Evolutionary conservation across 2,113 vertebrate genomes (phyloP), one percentile per base, ranked within the genome.

Genomic region (Amazona vittata): DNA sequence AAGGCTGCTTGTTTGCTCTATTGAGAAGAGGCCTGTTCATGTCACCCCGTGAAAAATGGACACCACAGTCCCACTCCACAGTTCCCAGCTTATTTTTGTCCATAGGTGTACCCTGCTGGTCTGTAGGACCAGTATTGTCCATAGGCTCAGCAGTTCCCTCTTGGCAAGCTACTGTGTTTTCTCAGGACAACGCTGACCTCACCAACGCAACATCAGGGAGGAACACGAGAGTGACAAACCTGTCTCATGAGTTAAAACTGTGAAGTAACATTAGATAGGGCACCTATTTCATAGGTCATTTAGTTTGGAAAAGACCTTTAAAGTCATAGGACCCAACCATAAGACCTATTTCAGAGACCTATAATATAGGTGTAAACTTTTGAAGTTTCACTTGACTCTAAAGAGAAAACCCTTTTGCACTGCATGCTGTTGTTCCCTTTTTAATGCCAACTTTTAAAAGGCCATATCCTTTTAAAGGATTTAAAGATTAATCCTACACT

Each of bases 191-290:
- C 5, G 0, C 22, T 19, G 76, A 10, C 17, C 75, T 67, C 73
- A 3, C 6, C 52, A 13, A 0, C 0, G 0, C 24, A 2, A 2
- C 1, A 0, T 1, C 17, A 8, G 7, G 8, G 47, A 63, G 50
- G 22, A 28, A 24, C 0, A 0, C 18, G 37, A 67, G 41, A 25
- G 24, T 0, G 25, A 15, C 0, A n/a, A 44, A 12, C 20, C 9
- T 62, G 17, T 8, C 50, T 11, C 21, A 19, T 2, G 33, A 37
- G 35, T 21, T 64, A 15, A 10, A 41, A 3, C 8, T 2, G 19
- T 10, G 1, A 2, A 19, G 6, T 24, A 2, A 1, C 3, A 24
- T 25, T 29, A 80, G 53, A 43, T 12, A 14, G 20, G 46, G 12
- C 46, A 15, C 15, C 18, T 60, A 0, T 21, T 39, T 35, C 41